phyloP scores from a whole-genome alignment of 2,888 invertebrate species.

The Iphiclides podalirius region DNA sequence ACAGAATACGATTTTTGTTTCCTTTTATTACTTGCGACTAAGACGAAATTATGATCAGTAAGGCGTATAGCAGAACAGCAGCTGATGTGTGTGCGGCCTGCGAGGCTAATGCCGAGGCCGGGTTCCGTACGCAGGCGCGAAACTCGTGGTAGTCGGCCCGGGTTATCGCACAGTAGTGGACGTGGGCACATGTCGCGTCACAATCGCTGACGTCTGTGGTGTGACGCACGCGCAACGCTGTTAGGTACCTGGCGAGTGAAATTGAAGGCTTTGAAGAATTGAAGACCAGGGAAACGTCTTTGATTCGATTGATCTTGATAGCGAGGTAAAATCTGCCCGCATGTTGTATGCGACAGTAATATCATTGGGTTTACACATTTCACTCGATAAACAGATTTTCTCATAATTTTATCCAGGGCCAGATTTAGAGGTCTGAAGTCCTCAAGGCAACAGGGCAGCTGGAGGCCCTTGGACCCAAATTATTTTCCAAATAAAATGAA shows the following conservation, averaged over 20 bases:
- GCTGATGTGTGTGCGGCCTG: constrained; percentile 69
- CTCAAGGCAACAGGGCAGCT: no score
- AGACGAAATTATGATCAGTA: constrained; percentile 53
- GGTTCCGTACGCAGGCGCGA: constrained; percentile 89
- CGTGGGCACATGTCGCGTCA: constrained; percentile 87
- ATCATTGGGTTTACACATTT: no score
- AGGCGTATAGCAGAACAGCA: constrained; percentile 66
- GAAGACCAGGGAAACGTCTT: no score
- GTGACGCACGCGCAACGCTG: constrained; percentile 87
- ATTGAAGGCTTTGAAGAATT: no score
- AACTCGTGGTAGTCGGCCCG: constrained; percentile 90
- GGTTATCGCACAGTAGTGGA: constrained; percentile 94
- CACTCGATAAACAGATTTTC: no score
- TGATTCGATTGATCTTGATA: no score
- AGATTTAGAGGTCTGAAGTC: no score
- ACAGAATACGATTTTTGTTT: neutral
- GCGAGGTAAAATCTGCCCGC: no score
- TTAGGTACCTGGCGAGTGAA: constrained; percentile 83
- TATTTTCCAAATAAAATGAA: no score
- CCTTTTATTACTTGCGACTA: constrained; percentile 10
- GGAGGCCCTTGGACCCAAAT: no score
- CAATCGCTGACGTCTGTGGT: constrained; percentile 77
- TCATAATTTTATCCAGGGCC: no score
- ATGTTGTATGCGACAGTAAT: no score
- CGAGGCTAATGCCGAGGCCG: constrained; percentile 87